These are phyloP conservation scores for Distichodus sexfasciatus DNA, from an alignment of 2,797 vertebrate species.

Conservation along the genomic window DNA sequence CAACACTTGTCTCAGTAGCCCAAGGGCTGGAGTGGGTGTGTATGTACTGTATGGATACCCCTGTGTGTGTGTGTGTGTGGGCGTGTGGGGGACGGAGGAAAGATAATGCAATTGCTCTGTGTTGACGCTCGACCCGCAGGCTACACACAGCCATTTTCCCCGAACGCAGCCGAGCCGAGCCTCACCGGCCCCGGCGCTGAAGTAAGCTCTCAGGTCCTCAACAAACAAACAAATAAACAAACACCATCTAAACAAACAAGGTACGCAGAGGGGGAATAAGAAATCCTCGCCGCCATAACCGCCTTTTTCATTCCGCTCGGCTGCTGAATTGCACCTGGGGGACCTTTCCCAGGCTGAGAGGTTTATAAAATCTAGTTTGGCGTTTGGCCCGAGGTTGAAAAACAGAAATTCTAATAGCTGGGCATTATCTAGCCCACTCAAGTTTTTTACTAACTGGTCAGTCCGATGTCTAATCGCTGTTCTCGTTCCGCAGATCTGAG, in stretches of 20 bases:
- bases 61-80: constrained; percentile 58
- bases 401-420: too few species aligned
- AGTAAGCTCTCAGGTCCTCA: constrained; percentile 40
- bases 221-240: constrained; percentile 16
- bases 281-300: too few species aligned
- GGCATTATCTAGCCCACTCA: too few species aligned
- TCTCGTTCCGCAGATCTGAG: constrained; percentile 81
- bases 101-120: constrained; percentile 73
- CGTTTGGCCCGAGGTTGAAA: too few species aligned
- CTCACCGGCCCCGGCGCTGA: constrained; percentile 62
- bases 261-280: too few species aligned
- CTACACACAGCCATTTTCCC: constrained; percentile 69
- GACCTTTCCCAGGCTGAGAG: too few species aligned
- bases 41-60: constrained; percentile 20
- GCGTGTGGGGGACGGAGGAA: constrained; percentile 51
- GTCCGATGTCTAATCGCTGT: not conserved
- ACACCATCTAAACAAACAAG: constrained; percentile 12
- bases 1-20: constrained; percentile 47
- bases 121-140: constrained; percentile 67
- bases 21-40: constrained; percentile 35
- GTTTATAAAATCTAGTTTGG: too few species aligned
- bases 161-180: constrained; percentile 69
- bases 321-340: too few species aligned
- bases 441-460: not conserved
- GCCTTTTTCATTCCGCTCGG: too few species aligned